Conservation (phyloP, 2,797 vertebrate species). For the Smutsia temminckii region DNA sequence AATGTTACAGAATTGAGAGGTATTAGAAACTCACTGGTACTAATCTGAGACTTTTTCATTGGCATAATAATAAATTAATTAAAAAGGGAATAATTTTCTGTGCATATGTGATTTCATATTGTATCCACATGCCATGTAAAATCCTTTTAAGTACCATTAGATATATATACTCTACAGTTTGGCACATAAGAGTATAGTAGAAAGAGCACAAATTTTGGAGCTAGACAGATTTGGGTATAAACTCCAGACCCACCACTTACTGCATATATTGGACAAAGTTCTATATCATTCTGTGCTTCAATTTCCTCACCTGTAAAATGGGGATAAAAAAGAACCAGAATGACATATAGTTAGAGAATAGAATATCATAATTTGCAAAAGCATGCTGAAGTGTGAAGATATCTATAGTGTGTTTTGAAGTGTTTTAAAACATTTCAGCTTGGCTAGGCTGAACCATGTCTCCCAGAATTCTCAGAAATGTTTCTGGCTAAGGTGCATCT, state of each 20-base stretch:
- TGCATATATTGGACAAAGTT: not conserved
- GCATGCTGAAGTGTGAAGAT: not conserved
- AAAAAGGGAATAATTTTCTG: not conserved
- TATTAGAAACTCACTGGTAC: not conserved
- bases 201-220: not conserved
- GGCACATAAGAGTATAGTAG: not conserved
- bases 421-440: not conserved
- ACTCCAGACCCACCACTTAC: not conserved
- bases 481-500: not conserved
- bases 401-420: not conserved
- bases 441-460: not conserved
- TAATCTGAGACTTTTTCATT: not conserved
- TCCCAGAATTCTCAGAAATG: not conserved
- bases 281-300: not conserved
- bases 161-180: not conserved
- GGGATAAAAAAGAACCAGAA: not conserved
- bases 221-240: not conserved
- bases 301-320: not conserved
- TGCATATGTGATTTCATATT: not conserved
- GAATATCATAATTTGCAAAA: not conserved
- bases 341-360: not conserved
- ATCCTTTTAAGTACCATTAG: not conserved
- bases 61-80: not conserved
- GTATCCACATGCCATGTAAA: not conserved
- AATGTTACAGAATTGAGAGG: not conserved